Conservation (phyloP, 2,888 invertebrate genomes). For the Steinernema scapterisci region DNA sequence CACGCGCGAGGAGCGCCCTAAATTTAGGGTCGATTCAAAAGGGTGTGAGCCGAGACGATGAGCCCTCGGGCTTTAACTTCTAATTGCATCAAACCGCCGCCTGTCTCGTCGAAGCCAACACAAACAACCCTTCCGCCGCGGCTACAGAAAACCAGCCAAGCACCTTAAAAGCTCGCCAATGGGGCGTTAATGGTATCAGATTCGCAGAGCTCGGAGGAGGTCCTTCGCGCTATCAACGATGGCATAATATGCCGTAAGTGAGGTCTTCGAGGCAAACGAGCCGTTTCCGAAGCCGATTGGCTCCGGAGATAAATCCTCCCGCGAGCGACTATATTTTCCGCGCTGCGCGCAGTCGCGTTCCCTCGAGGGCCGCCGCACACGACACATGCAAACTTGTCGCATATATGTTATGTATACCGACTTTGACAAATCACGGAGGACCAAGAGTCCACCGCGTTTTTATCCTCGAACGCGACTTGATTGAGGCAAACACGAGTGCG, state of each 20-base stretch:
- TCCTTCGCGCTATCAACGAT: constrained; percentile 19
- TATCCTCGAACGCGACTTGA: not conserved
- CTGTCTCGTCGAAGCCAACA: not conserved
- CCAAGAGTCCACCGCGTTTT: not conserved
- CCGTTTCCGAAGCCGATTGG: constrained; percentile 27
- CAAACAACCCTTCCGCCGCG: not conserved
- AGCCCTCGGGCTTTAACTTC: not conserved
- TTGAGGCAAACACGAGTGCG: constrained; percentile 10
- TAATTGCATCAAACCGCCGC: constrained; percentile 16
- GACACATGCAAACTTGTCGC: constrained; percentile 33
- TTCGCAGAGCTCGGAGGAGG: constrained; percentile 4
- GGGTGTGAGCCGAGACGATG: not conserved
- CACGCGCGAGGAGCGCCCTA: not conserved
- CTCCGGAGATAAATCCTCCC: constrained; percentile 26
- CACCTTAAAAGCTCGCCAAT: not conserved
- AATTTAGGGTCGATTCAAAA: constrained; percentile 26
- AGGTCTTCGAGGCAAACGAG: constrained; percentile 28
- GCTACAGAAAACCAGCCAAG: not conserved
- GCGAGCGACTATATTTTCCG: constrained; percentile 23
- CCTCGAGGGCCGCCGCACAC: not conserved
- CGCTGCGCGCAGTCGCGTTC: constrained; percentile 19
- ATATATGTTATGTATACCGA: constrained; percentile 24
- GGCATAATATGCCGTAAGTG: constrained; percentile 19
- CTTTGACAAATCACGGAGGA: constrained; percentile 28
- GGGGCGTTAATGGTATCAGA: constrained; percentile 18